phyloP scores from a whole-genome alignment of 2,888 invertebrate genomes.

The Lathronympha strigana region DNA sequence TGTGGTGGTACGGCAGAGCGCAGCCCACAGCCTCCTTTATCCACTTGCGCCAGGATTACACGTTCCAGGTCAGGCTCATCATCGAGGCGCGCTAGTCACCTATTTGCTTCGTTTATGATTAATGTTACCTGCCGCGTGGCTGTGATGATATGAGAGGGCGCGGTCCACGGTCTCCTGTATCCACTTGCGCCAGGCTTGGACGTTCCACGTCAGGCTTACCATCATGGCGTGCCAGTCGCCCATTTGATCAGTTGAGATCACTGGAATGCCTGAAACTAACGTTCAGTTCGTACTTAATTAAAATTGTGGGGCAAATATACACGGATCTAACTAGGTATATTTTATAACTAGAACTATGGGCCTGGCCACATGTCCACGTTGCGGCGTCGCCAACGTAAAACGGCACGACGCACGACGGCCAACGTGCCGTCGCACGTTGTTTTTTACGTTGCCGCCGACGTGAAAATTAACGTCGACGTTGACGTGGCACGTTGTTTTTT shows the following conservation, averaged over 20 bases:
- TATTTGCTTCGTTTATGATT: slow-evolving; percentile 4
- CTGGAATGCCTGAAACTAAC: slow-evolving; percentile 57
- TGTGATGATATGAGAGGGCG: slow-evolving; percentile 53
- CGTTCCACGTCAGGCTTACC: slow-evolving; percentile 75
- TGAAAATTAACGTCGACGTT: no score
- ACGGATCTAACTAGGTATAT: no score
- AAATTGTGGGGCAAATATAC: no score
- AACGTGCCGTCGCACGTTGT: no score
- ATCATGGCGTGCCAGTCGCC: slow-evolving; percentile 75
- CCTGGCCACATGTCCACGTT: no score
- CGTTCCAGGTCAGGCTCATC: background rate
- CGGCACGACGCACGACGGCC: no score
- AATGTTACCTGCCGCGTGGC: slow-evolving; percentile 49
- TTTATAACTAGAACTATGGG: no score
- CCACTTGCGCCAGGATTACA: background rate
- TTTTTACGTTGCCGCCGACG: no score
- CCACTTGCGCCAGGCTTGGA: slow-evolving; percentile 76
- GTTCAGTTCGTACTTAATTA: background rate
- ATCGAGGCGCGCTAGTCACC: background rate
- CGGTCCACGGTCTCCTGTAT: slow-evolving; percentile 69
- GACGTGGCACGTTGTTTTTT: no score
- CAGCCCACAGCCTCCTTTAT: no score
- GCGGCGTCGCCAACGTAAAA: no score
- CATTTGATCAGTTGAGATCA: slow-evolving; percentile 69
- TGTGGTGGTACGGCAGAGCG: no score